These are phyloP conservation scores for Spisula subtruncata DNA, from an alignment of 2,888 invertebrate genomes.

Conservation along the genomic window DNA sequence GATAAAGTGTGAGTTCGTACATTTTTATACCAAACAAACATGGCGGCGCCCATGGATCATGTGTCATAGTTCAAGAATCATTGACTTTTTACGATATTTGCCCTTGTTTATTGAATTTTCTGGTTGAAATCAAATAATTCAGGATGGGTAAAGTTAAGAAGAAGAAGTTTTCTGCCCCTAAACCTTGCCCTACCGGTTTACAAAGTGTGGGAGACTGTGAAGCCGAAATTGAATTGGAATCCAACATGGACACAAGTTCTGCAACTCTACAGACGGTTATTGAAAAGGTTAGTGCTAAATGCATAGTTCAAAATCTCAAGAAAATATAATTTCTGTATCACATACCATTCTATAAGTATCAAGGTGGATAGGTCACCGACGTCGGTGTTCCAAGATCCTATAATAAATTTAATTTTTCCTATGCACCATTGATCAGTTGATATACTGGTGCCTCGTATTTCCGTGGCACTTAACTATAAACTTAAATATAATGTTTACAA, in stretches of 20 bases:
- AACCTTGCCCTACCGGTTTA: constrained; percentile 78
- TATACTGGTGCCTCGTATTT: too few relatives aligned
- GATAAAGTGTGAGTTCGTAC: constrained; percentile 20
- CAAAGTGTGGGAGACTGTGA: constrained; percentile 77
- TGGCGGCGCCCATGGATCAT: constrained; percentile 50
- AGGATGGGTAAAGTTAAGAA: constrained; percentile 82
- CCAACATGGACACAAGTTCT: constrained; percentile 43
- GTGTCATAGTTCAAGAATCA: constrained; percentile 33
- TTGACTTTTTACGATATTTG: neutral
- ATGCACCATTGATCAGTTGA: too few relatives aligned
- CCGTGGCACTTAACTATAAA: too few relatives aligned
- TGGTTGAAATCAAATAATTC: neutral
- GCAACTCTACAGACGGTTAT: constrained; percentile 65
- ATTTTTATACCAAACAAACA: constrained; percentile 42
- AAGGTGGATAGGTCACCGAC: too few relatives aligned
- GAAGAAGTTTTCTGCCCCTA: constrained; percentile 77
- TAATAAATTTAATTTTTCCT: too few relatives aligned
- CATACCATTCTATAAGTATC: too few relatives aligned
- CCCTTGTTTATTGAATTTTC: neutral
- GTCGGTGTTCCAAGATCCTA: too few relatives aligned
- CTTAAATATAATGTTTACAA: too few relatives aligned
- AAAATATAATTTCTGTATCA: neutral
- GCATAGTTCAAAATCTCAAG: neutral
- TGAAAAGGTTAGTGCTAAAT: constrained; percentile 72
- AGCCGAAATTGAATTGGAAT: constrained; percentile 64